Conservation (phyloP, 2,113 vertebrate genomes). For the Aphelocoma coerulescens region DNA sequence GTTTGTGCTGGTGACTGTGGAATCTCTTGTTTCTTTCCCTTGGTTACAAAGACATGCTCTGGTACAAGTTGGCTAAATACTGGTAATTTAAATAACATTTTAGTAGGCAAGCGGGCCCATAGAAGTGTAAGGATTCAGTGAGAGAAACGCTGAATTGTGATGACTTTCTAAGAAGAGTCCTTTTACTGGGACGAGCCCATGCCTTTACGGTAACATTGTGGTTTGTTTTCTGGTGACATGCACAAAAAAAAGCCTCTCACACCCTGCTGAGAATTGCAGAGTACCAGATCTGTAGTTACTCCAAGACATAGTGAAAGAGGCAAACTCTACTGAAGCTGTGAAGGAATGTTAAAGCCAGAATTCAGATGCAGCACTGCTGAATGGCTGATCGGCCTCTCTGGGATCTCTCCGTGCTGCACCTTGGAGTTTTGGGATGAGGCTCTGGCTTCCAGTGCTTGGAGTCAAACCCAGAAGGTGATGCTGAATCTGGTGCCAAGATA, state of each 20-base stretch:
- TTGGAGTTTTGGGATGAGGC: background rate
- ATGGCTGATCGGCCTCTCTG: rapidly evolving
- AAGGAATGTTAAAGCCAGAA: background rate
- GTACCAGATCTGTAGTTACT: background rate
- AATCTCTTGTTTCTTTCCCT: background rate
- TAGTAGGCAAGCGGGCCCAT: background rate
- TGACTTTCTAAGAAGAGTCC: background rate
- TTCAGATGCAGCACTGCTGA: background rate
- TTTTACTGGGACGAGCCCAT: background rate
- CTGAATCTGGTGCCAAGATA: background rate
- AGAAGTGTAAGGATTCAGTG: background rate
- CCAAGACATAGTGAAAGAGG: background rate
- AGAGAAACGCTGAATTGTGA: background rate
- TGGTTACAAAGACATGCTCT: background rate
- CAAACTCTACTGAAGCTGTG: background rate
- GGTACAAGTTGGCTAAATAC: background rate
- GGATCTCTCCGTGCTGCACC: rapidly evolving
- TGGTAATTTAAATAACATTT: background rate
- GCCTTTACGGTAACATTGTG: background rate
- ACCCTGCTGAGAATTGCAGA: background rate
- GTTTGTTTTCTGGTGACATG: background rate
- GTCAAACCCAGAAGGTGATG: background rate
- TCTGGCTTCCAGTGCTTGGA: background rate
- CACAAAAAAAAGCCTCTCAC: background rate
- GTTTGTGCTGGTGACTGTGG: background rate